phyloP scores from a whole-genome alignment of 2,113 vertebrate species.

The Sclerurus mexicanus region DNA sequence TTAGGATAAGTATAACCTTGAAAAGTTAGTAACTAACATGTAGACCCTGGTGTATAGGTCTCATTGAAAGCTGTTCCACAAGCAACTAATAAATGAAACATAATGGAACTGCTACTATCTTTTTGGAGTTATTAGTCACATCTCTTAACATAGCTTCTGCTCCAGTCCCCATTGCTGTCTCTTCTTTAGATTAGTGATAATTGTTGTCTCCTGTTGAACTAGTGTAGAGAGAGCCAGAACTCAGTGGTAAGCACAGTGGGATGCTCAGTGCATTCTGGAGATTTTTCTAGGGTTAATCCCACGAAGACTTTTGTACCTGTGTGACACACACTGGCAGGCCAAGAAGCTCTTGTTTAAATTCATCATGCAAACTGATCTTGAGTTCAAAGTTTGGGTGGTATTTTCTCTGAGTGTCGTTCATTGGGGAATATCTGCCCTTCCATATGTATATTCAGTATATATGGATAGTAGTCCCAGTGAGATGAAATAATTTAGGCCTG shows the following conservation, averaged over 20 bases:
- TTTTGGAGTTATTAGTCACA: background rate
- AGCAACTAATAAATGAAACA: background rate
- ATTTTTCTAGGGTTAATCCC: background rate
- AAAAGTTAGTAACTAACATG: background rate
- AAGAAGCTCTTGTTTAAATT: background rate
- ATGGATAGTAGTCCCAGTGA: background rate
- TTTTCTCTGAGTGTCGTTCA: background rate
- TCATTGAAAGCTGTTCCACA: background rate
- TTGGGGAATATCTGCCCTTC: background rate
- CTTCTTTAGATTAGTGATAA: background rate
- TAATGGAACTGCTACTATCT: background rate
- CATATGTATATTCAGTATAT: background rate
- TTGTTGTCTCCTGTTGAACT: background rate
- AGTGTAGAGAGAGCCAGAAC: background rate
- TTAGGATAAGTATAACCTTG: background rate
- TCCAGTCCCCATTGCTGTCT: background rate
- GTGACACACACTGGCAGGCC: background rate
- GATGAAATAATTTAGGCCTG: background rate
- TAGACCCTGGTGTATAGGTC: background rate
- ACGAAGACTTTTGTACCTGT: background rate
- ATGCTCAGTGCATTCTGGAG: background rate
- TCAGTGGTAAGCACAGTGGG: background rate
- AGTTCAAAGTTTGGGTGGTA: background rate
- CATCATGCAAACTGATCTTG: background rate
- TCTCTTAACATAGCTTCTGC: background rate